Base-by-base conservation (phyloP, 1,140 invertebrate species). In the Drosophila pseudoobscura region DNA sequence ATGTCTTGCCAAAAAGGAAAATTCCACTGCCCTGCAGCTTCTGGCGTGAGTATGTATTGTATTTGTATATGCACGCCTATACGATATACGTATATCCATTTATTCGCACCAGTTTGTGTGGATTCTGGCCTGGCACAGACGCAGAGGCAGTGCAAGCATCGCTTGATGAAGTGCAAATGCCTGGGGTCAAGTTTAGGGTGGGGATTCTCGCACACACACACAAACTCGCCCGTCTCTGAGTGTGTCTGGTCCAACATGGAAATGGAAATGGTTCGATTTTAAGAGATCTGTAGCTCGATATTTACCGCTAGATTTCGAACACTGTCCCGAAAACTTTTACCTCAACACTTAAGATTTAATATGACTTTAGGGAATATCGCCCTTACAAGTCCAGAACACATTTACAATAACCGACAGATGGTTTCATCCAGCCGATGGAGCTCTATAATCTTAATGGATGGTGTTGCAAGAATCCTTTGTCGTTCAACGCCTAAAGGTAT, bases 91-190 rank as follows among this genome's bases (percentile, higher is more conserved):
- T 22, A 57, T 72, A 66, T 50, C 29, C 44, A 44, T 66, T 62
- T 63, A 39, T 52, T 71, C 24, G 50, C 26, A 24, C 50, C 69
- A 69, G 51, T 82, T 75, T 75, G 61, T 62, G 80, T 55, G 50
- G 63, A 77, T 71, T 66, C 31, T 35, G 31, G 31, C 11, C 6
- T 35, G 31, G 35, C 35, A 39, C 75, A 78, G 74, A 58, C 54
- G 65, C 49, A 49, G 49, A 76, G 57, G 66, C 53, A 58, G 71
- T 78, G 61, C 73, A 78, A 60, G 70, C 75, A 71, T 39, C 45
- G 63, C 75, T 83, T 89, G 83, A 88, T 88, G 84, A 89, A 88
- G 83, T 88, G 84, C 79, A 88, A 88, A 89, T 88, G 72, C 79
- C 66, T 89, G 72, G 75, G 83, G 84, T 88, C 83, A 88, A 88